phyloP scores from a whole-genome alignment of 2,797 vertebrate species.

The Calcarius lapponicus region DNA sequence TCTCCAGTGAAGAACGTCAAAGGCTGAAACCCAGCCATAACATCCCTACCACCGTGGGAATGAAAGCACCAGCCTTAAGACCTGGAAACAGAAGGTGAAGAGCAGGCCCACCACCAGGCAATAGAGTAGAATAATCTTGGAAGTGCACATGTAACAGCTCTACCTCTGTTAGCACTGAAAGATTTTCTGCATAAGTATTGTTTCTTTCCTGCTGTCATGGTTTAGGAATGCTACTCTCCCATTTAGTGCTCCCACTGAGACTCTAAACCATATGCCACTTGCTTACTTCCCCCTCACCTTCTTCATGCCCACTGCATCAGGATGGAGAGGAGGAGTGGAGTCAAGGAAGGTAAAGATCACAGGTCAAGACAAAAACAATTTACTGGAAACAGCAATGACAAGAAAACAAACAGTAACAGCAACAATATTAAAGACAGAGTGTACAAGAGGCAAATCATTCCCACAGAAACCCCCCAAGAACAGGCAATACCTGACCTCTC shows the following conservation, averaged over 20 bases:
- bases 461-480: background rate
- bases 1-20: background rate
- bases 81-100: background rate
- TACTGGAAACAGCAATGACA: background rate
- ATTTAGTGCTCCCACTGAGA: background rate
- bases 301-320: rapidly evolving
- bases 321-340: background rate
- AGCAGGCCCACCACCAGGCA: background rate
- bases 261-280: background rate
- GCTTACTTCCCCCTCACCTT: background rate
- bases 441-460: background rate
- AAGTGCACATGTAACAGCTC: background rate
- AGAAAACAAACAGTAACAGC: background rate
- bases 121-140: background rate
- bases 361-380: background rate
- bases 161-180: background rate
- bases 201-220: background rate
- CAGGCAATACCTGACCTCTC: background rate
- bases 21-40: background rate
- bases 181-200: background rate
- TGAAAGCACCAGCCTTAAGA: background rate
- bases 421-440: background rate
- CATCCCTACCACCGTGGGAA: background rate
- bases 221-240: background rate
- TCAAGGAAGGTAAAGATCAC: background rate